phyloP scores from a whole-genome alignment of 2,113 vertebrate genomes.

The Rhagologus leucostigma region DNA sequence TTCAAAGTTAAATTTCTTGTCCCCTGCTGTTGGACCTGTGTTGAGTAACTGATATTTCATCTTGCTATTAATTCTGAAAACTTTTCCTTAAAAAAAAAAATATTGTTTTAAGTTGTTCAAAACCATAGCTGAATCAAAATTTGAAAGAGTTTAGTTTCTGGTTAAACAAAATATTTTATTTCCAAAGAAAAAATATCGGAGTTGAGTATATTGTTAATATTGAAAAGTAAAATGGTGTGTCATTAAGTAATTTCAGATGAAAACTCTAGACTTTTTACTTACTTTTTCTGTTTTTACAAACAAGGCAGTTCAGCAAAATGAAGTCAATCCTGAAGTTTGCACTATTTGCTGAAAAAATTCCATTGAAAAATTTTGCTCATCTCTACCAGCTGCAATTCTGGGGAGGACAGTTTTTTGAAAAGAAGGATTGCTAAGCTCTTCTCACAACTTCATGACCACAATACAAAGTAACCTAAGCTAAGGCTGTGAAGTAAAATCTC shows the following conservation, averaged over 20 bases:
- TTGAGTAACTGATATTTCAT: not conserved
- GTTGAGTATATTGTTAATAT: not conserved
- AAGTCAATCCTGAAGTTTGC: not conserved
- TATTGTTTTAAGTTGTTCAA: not conserved
- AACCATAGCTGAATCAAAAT: not conserved
- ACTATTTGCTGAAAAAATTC: not conserved
- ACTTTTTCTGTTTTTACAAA: not conserved
- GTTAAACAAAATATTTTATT: not conserved
- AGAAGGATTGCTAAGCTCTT: not conserved
- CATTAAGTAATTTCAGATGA: not conserved
- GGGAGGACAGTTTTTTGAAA: not conserved
- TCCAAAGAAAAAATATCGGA: not conserved
- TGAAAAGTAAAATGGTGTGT: not conserved
- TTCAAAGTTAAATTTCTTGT: not conserved
- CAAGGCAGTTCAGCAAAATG: not conserved
- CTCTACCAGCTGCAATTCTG: not conserved
- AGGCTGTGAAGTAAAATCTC: not conserved
- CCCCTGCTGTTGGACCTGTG: not conserved
- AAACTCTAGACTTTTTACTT: not conserved
- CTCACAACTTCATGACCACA: not conserved
- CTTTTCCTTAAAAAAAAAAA: not conserved
- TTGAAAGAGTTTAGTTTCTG: not conserved
- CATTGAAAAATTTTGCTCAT: not conserved
- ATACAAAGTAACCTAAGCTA: not conserved
- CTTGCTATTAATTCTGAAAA: not conserved